These are phyloP conservation scores for Athalia circularis DNA, from an alignment of 2,888 invertebrate species.

Conservation along the genomic window DNA sequence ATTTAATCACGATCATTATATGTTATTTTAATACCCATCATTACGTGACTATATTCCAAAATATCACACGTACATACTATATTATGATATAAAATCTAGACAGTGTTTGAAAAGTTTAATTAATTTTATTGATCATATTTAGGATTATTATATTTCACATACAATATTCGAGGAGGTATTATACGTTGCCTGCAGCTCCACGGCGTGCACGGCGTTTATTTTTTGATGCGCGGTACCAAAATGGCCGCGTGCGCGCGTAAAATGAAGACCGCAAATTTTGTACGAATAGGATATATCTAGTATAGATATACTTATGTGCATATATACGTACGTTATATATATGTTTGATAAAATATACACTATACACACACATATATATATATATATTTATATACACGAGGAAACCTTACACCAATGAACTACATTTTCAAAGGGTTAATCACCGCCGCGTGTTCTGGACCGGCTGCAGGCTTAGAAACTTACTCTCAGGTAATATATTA, in stretches of 20 bases:
- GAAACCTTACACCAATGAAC: constrained; percentile 61
- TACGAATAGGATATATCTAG: no score
- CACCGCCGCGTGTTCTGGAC: constrained; percentile 45
- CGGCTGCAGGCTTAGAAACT: background rate
- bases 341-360: background rate
- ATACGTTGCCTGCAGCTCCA: background rate
- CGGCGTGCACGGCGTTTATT: constrained; percentile 52
- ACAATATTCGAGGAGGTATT: background rate
- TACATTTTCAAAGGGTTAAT: constrained; percentile 62
- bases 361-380: background rate
- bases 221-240: constrained; percentile 60
- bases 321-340: background rate
- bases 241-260: constrained; percentile 53
- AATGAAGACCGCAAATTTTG: no score
- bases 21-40: no score
- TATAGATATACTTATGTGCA: background rate
- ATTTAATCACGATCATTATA: no score
- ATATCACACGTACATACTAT: no score
- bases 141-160: no score
- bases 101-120: no score
- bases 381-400: constrained; percentile 17
- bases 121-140: no score
- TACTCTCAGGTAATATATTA: constrained; percentile 41
- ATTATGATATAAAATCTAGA: no score
- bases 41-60: no score